Evolutionary conservation across 35 echinoderm and acorn worm species (phyloP), one percentile per base, ranked within the genome.

Genomic region (Heliocidaris erythrogramma): DNA sequence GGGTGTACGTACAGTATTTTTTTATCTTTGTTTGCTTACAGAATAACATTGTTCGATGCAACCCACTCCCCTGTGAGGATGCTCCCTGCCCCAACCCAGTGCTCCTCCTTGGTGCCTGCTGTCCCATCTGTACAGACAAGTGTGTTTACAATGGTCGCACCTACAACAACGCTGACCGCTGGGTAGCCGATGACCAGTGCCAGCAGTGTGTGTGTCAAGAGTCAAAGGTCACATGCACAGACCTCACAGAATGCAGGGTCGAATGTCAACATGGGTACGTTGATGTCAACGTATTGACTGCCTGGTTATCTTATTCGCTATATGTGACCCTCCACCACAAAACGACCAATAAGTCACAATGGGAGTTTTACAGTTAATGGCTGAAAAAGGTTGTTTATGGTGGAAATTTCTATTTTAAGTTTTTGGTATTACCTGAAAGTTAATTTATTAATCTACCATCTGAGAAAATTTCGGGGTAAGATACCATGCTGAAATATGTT

Each of bases 31-130:
- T 96, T 60, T 35, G 6, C 48, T 95, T 90, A 24, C 94, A 99
- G 98, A 95, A 96, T 47, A 96, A 96, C 94, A 97, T 97, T 52
- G 98, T 99, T 17, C 71, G 97, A 30, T 99, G 97, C 60, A 97
- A 99, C 48, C 98, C 98, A 0, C 90, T 94, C 7, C 93, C 93
- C 30, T 99, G 98, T 95, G 94, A 94, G 30, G 60, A 94, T 1
- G 94, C 97, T 14, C 85, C 94, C 0, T 97, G 98, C 88, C 78
- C 93, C 30, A 97, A 99, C 85, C 96, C 98, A 47, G 95, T 99
- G 9, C 85, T 93, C 31, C 95, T 97, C 5, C 93, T 99, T 5
- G 98, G 98, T 31, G 97, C 97, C 30, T 99, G 98, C 94, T 99
- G 98, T 69, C 93, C 96, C 85, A 89, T 96, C 49, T 99, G 98